A percentile compares a stretch with the other conserved stretches of the same genome.
These are phyloP conservation scores for Drosophila truncata DNA, from an alignment of 1,140 invertebrate species.

Conservation along the genomic window DNA sequence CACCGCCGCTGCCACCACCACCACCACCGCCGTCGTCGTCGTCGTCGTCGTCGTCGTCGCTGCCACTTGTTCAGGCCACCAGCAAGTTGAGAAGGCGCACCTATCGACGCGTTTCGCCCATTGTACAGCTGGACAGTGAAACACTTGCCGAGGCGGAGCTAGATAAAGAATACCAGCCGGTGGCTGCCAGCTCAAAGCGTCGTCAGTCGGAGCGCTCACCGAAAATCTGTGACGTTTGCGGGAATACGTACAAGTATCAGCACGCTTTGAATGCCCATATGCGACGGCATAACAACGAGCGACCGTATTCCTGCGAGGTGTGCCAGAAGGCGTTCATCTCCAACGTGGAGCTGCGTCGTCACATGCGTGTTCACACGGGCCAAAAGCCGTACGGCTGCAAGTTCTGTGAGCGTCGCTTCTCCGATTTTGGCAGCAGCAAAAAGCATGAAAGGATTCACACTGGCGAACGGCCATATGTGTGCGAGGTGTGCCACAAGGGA, in stretches of 20 bases:
- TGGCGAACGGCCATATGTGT: constrained; percentile 91
- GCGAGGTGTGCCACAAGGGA: constrained; percentile 89
- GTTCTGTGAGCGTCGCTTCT: constrained; percentile 90
- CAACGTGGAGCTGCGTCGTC: constrained; percentile 79
- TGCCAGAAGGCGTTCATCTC: constrained; percentile 84
- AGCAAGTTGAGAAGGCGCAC: constrained; percentile 5
- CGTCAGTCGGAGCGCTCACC: constrained; percentile 41
- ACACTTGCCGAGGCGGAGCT: background rate
- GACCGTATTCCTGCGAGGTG: constrained; percentile 77
- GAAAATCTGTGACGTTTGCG: constrained; percentile 84
- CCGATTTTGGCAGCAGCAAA: constrained; percentile 87
- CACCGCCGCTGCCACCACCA: background rate
- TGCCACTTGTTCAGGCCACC: background rate
- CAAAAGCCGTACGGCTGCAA: constrained; percentile 89
- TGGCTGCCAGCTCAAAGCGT: constrained; percentile 18
- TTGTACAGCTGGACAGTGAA: constrained; percentile 3
- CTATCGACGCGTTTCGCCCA: constrained; percentile 28
- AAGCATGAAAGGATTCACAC: constrained; percentile 91
- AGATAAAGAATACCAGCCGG: background rate
- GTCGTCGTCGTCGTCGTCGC: too few relatives aligned
- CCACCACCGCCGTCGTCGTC: background rate
- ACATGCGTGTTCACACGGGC: constrained; percentile 83
- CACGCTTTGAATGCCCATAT: constrained; percentile 82
- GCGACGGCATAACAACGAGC: constrained; percentile 79
- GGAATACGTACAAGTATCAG: constrained; percentile 83